Percentiles rank a stretch among this genome's conserved stretches.
phyloP scores from a whole-genome alignment of 2,113 vertebrate genomes.

The Glaucidium brasilianum region DNA sequence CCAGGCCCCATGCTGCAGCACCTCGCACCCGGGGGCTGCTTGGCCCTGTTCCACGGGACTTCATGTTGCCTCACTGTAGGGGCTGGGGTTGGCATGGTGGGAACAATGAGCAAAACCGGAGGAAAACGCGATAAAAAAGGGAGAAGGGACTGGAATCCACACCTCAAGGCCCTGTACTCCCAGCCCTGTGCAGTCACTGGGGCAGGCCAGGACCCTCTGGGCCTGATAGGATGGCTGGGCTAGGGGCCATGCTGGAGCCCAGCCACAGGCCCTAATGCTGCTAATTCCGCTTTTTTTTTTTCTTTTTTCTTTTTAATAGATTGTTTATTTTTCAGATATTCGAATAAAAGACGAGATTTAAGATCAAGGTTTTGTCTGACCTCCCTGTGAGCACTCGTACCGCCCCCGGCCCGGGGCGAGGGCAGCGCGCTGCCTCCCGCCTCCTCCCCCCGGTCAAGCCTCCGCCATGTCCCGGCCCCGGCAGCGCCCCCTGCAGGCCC shows the following conservation, averaged over 20 bases:
- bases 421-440: too few relatives aligned
- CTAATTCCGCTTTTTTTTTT: not conserved
- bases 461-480: not conserved
- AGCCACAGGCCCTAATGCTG: not conserved
- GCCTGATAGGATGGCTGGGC: not conserved
- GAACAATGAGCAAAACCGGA: too few relatives aligned
- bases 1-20: accelerated
- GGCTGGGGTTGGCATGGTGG: not conserved
- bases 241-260: accelerated
- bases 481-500: not conserved
- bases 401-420: too few relatives aligned
- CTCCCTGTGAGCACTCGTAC: too few relatives aligned
- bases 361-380: accelerated
- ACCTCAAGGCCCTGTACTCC: accelerated
- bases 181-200: not conserved
- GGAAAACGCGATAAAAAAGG: not conserved
- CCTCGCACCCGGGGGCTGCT: not conserved
- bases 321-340: not conserved
- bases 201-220: not conserved
- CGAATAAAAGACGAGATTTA: not conserved
- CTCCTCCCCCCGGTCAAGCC: too few relatives aligned
- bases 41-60: accelerated
- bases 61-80: not conserved
- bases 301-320: not conserved
- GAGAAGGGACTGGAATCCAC: not conserved